Evolutionary conservation across 1,140 invertebrate genomes (phyloP).

Genomic region (Atopsyche davidsoni): DNA sequence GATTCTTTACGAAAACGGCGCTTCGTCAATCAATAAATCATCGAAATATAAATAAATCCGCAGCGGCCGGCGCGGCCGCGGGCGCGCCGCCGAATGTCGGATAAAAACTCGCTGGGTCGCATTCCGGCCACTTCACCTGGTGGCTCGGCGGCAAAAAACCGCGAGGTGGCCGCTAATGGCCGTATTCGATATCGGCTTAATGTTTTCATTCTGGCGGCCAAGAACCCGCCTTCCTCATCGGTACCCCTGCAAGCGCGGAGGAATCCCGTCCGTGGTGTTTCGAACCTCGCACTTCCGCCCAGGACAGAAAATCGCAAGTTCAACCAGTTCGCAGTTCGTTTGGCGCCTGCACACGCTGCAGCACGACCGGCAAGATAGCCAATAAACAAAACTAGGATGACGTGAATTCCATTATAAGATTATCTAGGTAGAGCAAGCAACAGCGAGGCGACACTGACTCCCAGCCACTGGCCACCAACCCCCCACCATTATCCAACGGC

Average conservation of each 20-base stretch:
- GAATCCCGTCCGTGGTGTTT: not conserved
- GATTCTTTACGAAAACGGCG: too few relatives aligned
- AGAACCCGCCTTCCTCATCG: too few relatives aligned
- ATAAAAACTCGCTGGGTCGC: constrained; percentile 26
- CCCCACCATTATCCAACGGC: too few relatives aligned
- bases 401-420: too few relatives aligned
- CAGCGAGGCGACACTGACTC: too few relatives aligned
- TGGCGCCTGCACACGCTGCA: not conserved
- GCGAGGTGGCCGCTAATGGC: constrained; percentile 25
- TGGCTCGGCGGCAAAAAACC: constrained; percentile 14
- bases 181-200: constrained; percentile 26
- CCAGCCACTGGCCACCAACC: too few relatives aligned
- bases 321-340: not conserved
- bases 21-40: too few relatives aligned
- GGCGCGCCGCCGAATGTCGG: constrained; percentile 18
- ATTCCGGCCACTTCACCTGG: constrained; percentile 26
- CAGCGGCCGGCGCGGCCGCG: constrained; percentile 6
- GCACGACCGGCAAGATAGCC: not conserved
- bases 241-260: not conserved
- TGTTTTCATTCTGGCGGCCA: constrained; percentile 24
- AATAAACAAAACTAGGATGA: not conserved
- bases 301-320: too few relatives aligned
- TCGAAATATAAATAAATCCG: not conserved
- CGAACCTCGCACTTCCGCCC: not conserved
- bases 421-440: too few relatives aligned